Base-by-base conservation (phyloP, 35 echinoderm and acorn worm genomes). In the Heliocidaris tuberculata region DNA sequence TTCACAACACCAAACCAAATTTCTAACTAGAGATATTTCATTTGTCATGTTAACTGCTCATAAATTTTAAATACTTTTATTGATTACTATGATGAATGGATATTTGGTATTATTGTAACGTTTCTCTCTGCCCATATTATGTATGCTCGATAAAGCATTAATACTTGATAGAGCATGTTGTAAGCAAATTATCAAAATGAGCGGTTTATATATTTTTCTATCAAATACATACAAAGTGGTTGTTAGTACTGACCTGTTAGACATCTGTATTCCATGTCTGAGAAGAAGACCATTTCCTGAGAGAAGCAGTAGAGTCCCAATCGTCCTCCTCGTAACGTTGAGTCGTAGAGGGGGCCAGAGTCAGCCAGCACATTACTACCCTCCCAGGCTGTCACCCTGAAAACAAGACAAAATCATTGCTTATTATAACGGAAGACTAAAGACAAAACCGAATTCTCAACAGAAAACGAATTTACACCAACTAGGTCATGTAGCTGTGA, bases 281-380 rank as follows among this genome's bases (percentile, higher is more conserved):
- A 99, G 96, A 99, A 99, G 94, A 99, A 97, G 93, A 99, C 98
- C 98, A 99, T 99, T 85, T 96, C 95, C 92, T 99, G 98, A 60
- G 98, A 99, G 96, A 99, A 99, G 94, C 97, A 97, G 71, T 94
- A 99, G 6, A 99, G 96, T 88, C 98, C 98, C 60, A 99, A 86
- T 93, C 96, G 95, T 30, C 98, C 98, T 16, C 98, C 98, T 12
- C 88, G 88, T 92, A 99, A 96, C 35, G 98, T 99, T 47, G 90
- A 95, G 90, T 99, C 98, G 71, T 97, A 97, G 42, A 97, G 96
- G 78, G 95, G 94, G 54, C 96, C 98, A 12, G 98, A 99, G 85
- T 99, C 98, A 13, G 93, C 95, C 17, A 99, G 19, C 17, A 97
- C 93, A 89, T 94, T 96, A 86, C 93, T 96, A 56, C 97, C 97